These are phyloP conservation scores for Hydropsyche betteni DNA, from an alignment of 2,888 invertebrate genomes.

Conservation along the genomic window DNA sequence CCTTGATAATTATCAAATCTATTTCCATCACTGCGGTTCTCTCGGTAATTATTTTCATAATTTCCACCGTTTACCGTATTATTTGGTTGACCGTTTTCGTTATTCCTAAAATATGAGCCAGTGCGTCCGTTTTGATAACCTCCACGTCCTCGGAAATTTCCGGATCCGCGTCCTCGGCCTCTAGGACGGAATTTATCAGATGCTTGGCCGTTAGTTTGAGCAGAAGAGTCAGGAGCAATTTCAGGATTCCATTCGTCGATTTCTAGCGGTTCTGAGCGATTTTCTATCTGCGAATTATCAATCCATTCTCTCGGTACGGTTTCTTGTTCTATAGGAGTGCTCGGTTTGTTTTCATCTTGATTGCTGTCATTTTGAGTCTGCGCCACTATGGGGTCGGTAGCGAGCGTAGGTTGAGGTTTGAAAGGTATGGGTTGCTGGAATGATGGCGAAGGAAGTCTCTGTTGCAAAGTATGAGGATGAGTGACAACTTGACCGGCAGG, in stretches of 20 bases:
- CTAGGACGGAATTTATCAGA: constrained; percentile 46
- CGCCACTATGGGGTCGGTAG: constrained; percentile 54
- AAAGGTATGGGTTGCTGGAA: constrained; percentile 49
- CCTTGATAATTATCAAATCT: constrained; percentile 53
- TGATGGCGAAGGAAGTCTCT: constrained; percentile 54
- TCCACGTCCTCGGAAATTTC: constrained; percentile 58
- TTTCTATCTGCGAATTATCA: constrained; percentile 30
- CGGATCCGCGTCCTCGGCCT: constrained; percentile 56
- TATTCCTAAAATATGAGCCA: constrained; percentile 54
- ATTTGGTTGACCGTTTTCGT: constrained; percentile 55
- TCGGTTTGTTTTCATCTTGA: constrained; percentile 43
- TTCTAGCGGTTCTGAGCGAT: constrained; percentile 42
- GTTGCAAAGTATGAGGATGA: constrained; percentile 55
- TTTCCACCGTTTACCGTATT: constrained; percentile 54
- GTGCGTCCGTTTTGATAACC: constrained; percentile 59
- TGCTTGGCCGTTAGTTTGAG: constrained; percentile 37
- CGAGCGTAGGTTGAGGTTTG: constrained; percentile 53
- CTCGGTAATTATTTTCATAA: constrained; percentile 46
- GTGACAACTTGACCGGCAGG: constrained; percentile 29
- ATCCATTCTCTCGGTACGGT: constrained; percentile 19
- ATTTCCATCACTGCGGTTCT: constrained; percentile 50
- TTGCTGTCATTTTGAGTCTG: constrained; percentile 49
- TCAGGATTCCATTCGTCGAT: constrained; percentile 49
- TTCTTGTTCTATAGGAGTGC: constrained; percentile 27
- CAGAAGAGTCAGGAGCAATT: constrained; percentile 33